phyloP scores from a whole-genome alignment of 1,140 invertebrate genomes.

The Nephila pilipes region DNA sequence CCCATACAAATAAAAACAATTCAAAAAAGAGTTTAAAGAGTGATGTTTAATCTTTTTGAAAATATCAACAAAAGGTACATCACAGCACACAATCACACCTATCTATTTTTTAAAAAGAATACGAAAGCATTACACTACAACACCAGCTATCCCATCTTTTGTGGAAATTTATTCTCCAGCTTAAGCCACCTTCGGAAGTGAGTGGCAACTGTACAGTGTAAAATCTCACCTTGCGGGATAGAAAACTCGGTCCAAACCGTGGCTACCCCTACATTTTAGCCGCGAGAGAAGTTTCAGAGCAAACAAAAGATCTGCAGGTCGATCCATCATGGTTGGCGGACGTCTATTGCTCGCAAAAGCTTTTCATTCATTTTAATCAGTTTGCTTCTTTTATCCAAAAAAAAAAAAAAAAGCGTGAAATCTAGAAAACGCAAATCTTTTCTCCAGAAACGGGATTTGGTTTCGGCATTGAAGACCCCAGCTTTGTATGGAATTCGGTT shows the following conservation, averaged over 20 bases:
- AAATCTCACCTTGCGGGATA: not conserved
- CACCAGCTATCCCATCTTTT: not conserved
- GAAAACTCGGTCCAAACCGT: not conserved
- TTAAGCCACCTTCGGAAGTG: not conserved
- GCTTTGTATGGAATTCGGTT: not conserved
- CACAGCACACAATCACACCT: no score
- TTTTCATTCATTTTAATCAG: constrained; percentile 70
- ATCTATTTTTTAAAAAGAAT: no score
- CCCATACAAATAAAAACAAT: no score
- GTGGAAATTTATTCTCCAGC: not conserved
- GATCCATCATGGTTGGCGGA: constrained; percentile 58
- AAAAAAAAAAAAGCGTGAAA: not conserved
- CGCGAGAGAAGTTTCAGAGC: not conserved
- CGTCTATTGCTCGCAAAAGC: constrained; percentile 27
- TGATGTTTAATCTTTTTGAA: no score
- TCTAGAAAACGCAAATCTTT: not conserved
- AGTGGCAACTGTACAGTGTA: not conserved
- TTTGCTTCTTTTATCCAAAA: not conserved
- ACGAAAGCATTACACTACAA: no score
- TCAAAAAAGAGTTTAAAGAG: no score
- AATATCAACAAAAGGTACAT: no score
- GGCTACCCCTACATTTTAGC: not conserved
- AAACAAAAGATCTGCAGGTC: constrained; percentile 46
- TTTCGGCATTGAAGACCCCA: no score
- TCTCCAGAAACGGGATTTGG: not conserved